A percentile compares a stretch with the other conserved stretches of the same genome.
These are phyloP conservation scores for Heteropelma amictum DNA, from an alignment of 2,888 invertebrate genomes.

Conservation along the genomic window DNA sequence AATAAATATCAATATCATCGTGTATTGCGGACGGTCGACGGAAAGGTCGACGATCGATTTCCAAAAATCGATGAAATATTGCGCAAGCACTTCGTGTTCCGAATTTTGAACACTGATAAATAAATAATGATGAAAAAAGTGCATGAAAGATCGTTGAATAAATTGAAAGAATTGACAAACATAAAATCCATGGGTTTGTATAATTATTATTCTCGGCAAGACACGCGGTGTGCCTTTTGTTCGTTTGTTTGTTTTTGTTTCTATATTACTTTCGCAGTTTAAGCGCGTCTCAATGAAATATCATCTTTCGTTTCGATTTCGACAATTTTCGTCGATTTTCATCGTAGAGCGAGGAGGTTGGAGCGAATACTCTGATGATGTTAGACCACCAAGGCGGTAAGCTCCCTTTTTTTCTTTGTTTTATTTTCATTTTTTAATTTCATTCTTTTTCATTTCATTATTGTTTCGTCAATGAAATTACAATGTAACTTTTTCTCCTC, in stretches of 20 bases:
- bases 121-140: not conserved
- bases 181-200: no score
- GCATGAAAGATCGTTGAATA: not conserved
- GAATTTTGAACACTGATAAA: no score
- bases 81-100: no score
- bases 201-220: slow-evolving; percentile 49
- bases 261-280: slow-evolving; percentile 68
- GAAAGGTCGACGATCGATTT: no score
- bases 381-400: slow-evolving; percentile 97
- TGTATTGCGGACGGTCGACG: not conserved
- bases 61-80: no score
- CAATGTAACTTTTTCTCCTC: slow-evolving; percentile 22
- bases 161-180: not conserved
- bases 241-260: no score
- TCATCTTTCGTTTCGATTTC: slow-evolving; percentile 71
- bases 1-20: no score
- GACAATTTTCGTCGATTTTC: slow-evolving; percentile 70
- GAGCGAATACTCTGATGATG: slow-evolving; percentile 93
- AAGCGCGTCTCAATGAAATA: slow-evolving; percentile 67
- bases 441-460: slow-evolving; percentile 34
- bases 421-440: no score
- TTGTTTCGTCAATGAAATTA: slow-evolving; percentile 52
- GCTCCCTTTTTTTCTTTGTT: slow-evolving; percentile 73
- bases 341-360: slow-evolving; percentile 94
- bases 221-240: slow-evolving; percentile 61